These are phyloP conservation scores for Anhinga anhinga DNA, from an alignment of 2,113 vertebrate genomes.

Conservation along the genomic window DNA sequence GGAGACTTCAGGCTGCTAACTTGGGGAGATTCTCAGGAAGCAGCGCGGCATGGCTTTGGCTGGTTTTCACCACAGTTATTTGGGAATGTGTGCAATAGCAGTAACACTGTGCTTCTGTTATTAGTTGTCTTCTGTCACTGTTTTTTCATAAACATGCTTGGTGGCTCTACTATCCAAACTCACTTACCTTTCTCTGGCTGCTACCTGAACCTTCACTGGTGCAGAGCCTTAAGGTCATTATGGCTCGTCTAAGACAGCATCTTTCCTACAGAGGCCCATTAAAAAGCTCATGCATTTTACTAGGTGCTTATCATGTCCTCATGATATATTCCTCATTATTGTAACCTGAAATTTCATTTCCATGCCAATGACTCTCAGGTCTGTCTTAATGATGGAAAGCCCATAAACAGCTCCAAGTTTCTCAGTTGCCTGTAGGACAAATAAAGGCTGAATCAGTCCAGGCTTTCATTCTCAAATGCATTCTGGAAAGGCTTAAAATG, in stretches of 20 bases:
- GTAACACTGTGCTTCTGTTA: not conserved
- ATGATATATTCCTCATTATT: not conserved
- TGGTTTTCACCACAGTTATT: not conserved
- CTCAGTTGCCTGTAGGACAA: not conserved
- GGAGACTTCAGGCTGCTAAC: not conserved
- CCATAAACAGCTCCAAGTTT: not conserved
- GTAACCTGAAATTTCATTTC: conserved; percentile 35
- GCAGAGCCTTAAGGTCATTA: not conserved
- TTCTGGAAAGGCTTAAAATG: not conserved
- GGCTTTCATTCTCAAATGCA: not conserved
- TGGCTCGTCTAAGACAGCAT: not conserved
- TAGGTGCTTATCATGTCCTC: not conserved
- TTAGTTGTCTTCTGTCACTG: not conserved
- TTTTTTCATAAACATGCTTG: not conserved
- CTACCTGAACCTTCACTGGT: not conserved
- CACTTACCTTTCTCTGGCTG: not conserved
- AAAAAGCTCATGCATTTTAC: not conserved
- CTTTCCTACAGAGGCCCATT: not conserved
- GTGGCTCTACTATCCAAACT: not conserved
- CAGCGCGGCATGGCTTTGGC: not conserved
- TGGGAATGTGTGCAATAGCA: not conserved
- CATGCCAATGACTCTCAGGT: not conserved
- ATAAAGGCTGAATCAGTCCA: not conserved
- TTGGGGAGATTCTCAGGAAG: not conserved
- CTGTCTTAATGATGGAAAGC: not conserved